Evolutionary conservation across 2,113 vertebrate genomes (phyloP).

Genomic region (Galbula dea): DNA sequence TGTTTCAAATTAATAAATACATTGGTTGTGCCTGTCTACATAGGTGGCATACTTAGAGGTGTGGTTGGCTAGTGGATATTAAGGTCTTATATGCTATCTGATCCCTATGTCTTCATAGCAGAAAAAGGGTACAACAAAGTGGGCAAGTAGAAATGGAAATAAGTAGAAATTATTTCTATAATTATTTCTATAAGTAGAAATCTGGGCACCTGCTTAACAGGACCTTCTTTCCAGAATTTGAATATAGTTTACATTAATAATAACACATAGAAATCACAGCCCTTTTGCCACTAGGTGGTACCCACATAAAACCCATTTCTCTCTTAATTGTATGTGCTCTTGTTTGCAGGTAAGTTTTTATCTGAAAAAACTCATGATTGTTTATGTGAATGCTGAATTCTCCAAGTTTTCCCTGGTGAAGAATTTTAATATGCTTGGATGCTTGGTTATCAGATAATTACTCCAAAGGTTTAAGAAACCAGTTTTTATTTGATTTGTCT

Average conservation of each 20-base stretch:
- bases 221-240: not conserved
- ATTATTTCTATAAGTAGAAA: no score
- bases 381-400: not conserved
- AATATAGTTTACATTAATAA: not conserved
- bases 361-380: not conserved
- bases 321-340: not conserved
- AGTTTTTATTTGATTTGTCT: not conserved
- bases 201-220: not conserved
- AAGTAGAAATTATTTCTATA: no score
- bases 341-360: not conserved
- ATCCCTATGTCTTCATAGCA: not conserved
- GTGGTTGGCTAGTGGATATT: not conserved
- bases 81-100: not conserved
- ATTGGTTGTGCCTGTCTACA: not conserved
- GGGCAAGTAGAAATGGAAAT: not conserved
- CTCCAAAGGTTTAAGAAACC: not conserved
- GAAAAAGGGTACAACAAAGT: not conserved
- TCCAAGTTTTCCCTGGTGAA: not conserved
- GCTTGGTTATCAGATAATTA: not conserved
- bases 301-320: constrained; percentile 19
- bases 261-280: not conserved
- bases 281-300: constrained; percentile 38
- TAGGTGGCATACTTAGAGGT: not conserved
- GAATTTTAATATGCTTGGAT: not conserved
- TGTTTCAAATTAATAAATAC: not conserved